These are phyloP conservation scores for Strigamia maritima DNA, from an alignment of 2,888 invertebrate species.

Conservation along the genomic window DNA sequence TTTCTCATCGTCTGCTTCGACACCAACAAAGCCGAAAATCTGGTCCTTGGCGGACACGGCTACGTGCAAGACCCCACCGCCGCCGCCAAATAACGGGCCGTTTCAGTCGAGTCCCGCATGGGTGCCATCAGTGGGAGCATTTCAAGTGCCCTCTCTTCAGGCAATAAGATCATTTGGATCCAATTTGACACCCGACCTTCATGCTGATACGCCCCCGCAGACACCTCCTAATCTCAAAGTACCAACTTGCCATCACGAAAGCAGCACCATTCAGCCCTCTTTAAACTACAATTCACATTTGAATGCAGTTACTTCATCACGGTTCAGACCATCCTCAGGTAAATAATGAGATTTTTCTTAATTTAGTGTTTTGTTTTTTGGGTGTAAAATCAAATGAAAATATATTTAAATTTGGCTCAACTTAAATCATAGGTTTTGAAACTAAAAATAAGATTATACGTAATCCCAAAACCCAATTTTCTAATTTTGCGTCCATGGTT, in stretches of 20 bases:
- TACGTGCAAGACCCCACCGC: constrained; percentile 87
- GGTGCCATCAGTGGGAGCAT: constrained; percentile 37
- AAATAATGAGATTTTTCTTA: background rate
- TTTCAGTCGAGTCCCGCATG: constrained; percentile 31
- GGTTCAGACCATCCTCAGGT: background rate
- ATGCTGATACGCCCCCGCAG: constrained; percentile 85
- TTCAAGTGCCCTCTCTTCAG: constrained; percentile 33
- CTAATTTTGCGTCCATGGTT: too few species aligned
- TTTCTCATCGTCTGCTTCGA: constrained; percentile 47
- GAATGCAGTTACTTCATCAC: background rate
- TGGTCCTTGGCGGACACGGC: constrained; percentile 93
- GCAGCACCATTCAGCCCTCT: background rate
- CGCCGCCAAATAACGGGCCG: constrained; percentile 53
- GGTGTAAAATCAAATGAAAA: background rate
- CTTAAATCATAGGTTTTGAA: too few species aligned
- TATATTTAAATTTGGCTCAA: too few species aligned
- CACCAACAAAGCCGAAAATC: constrained; percentile 79
- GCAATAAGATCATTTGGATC: background rate
- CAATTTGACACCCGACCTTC: constrained; percentile 1
- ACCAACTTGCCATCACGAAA: constrained; percentile 4
- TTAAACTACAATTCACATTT: constrained; percentile 2
- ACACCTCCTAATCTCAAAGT: constrained; percentile 88
- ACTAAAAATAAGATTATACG: too few species aligned
- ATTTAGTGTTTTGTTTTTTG: background rate
- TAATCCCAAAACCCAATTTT: too few species aligned